Evolutionary conservation across 2,888 invertebrate species (phyloP).

Genomic region (Pterostichus niger): DNA sequence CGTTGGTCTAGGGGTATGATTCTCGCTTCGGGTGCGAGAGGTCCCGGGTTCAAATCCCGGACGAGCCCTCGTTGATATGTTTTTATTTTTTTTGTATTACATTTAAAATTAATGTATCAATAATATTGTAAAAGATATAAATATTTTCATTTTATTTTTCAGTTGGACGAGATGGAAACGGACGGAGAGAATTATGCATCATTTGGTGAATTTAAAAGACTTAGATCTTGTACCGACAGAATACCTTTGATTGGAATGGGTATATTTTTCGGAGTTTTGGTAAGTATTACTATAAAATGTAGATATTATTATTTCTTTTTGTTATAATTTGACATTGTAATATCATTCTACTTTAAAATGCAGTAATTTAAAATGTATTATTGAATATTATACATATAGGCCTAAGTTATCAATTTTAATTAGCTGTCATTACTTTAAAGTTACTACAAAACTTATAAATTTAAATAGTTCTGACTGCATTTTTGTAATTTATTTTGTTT

Average conservation of each 20-base stretch:
- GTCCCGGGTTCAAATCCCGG: conserved; percentile 81
- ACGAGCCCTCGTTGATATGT: conserved; percentile 76
- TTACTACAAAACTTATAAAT: no score
- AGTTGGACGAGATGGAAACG: conserved; percentile 5
- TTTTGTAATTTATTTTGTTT: no score
- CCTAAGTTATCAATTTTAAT: no score
- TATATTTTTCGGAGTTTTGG: conserved; percentile 31
- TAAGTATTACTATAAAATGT: neutral
- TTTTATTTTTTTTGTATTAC: neutral
- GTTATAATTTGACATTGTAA: neutral
- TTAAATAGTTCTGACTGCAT: no score
- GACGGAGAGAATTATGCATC: neutral
- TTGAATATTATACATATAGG: no score
- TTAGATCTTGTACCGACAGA: conserved; percentile 19
- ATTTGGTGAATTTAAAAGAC: neutral
- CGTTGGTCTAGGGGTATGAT: conserved; percentile 86
- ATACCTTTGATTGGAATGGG: conserved; percentile 27
- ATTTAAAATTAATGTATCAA: neutral
- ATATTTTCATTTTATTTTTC: conserved; percentile 5
- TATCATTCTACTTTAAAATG: neutral
- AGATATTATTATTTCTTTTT: no score
- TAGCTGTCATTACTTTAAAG: no score
- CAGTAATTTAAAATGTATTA: no score
- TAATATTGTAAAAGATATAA: neutral
- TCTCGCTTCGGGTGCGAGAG: conserved; percentile 84